phyloP scores from a whole-genome alignment of 2,113 vertebrate species.

The Chascanopsetta lugubris region DNA sequence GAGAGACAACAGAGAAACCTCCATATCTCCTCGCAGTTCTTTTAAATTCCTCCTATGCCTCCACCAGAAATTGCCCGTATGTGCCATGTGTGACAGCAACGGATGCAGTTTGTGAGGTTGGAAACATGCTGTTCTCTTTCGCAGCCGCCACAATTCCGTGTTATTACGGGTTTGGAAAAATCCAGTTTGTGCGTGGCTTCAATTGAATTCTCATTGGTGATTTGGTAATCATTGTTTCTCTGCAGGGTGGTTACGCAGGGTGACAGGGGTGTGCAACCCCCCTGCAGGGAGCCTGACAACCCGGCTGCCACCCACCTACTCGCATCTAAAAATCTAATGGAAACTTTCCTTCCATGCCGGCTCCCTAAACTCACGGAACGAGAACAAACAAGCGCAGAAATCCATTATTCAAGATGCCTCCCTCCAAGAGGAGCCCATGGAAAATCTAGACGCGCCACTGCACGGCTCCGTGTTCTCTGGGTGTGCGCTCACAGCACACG shows the following conservation, averaged over 20 bases:
- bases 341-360: constrained; percentile 37
- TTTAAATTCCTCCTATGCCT: not conserved
- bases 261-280: constrained; percentile 13
- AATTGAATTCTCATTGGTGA: constrained; percentile 5
- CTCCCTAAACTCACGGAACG: constrained; percentile 22
- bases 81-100: not conserved
- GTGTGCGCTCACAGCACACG: not conserved
- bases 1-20: not conserved
- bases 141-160: not conserved
- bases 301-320: constrained; percentile 11
- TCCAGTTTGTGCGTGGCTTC: not conserved
- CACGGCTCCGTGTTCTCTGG: constrained; percentile 19
- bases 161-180: not conserved
- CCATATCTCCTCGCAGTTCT: no score
- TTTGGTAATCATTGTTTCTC: constrained; percentile 39
- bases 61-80: not conserved
- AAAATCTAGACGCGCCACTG: constrained; percentile 40
- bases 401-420: constrained; percentile 50
- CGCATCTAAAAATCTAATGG: constrained; percentile 19
- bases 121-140: not conserved
- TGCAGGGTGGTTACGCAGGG: constrained; percentile 3
- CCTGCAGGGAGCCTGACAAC: not conserved
- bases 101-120: not conserved
- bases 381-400: constrained; percentile 15
- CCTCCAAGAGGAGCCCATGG: not conserved